Evolutionary conservation across 2,888 invertebrate genomes (phyloP).

Genomic region (Harmothoe impar): DNA sequence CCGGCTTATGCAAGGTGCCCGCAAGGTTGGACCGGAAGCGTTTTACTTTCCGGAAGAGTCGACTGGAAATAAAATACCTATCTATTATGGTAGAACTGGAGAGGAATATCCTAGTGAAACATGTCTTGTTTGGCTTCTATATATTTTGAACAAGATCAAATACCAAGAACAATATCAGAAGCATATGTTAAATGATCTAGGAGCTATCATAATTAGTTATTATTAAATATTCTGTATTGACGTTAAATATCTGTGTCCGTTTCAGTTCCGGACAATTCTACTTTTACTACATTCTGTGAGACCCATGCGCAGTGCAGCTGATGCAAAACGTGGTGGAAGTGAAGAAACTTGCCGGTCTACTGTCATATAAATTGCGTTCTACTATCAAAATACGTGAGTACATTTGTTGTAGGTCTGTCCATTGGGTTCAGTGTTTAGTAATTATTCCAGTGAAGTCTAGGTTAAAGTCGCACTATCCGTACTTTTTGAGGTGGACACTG

Average conservation of each 20-base stretch:
- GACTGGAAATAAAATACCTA: background rate
- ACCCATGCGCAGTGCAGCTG: constrained; percentile 1
- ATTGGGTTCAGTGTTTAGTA: background rate
- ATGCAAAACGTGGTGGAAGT: constrained; percentile 63
- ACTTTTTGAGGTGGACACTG: no score
- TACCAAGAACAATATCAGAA: no score
- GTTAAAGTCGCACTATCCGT: no score
- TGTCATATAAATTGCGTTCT: background rate
- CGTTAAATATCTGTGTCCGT: no score
- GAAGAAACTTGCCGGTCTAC: constrained; percentile 25
- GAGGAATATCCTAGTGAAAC: no score
- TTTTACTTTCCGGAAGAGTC: background rate
- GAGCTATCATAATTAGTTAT: no score
- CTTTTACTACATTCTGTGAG: background rate
- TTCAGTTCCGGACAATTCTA: background rate
- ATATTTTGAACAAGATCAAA: no score
- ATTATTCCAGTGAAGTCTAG: no score
- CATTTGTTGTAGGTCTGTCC: background rate
- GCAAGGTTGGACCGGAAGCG: constrained; percentile 21
- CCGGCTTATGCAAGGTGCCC: constrained; percentile 44
- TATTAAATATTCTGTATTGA: no score
- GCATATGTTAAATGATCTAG: no score
- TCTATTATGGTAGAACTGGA: no score
- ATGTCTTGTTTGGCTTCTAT: no score
- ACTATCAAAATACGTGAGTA: background rate